Base-by-base conservation (phyloP, 2,797 vertebrate genomes). In the Sebastes taczanowskii region DNA sequence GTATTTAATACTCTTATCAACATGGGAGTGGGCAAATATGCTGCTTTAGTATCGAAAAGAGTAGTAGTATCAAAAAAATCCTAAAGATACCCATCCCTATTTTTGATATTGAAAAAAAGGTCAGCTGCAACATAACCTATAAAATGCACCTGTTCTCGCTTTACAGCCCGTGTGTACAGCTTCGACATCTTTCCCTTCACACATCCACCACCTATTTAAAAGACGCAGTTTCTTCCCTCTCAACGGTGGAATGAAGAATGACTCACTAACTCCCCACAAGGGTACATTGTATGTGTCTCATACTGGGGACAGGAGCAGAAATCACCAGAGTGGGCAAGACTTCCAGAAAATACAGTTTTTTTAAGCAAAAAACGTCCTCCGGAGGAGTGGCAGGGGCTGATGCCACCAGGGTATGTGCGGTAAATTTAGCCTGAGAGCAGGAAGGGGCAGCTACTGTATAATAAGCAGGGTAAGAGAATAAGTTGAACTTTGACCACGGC, bases 351-450 rank as follows among this genome's bases (percentile, higher is more conserved):
- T 59, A 55, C 34, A 82, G 30, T 62, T 83, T 82, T 84, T 30
- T 84, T 80, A 77, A 72, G 74, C 55, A 77, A 66, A 86, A 83
- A 64, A n/a, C 16, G 46, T 72, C 73, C 89, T 89, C 80, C 3
- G 11, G 81, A 88, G 85, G 71, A 38, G 46, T 18, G 25, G n/a
- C 30, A 5, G 34, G 64, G 81, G 74, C 75, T 62, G 56, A 81
- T 75, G 79, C 82, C 86, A 74, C 69, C 14, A 25, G 78, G 77
- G 81, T 11, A 16, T 5, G 30, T n/a, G 77, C 56, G 79, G 83
- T 91, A 92, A 89, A 88, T 91, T 90, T 92, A 94, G 89, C 89
- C 85, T 6, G 11, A 70, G 78, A 68, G 42, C 53, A 83, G 61
- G 71, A 87, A 77, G 78, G 70, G 84, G 79, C 79, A 84, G 82